These are phyloP conservation scores for Pardosa pseudoannulata DNA, from an alignment of 2,888 invertebrate genomes.

Conservation along the genomic window DNA sequence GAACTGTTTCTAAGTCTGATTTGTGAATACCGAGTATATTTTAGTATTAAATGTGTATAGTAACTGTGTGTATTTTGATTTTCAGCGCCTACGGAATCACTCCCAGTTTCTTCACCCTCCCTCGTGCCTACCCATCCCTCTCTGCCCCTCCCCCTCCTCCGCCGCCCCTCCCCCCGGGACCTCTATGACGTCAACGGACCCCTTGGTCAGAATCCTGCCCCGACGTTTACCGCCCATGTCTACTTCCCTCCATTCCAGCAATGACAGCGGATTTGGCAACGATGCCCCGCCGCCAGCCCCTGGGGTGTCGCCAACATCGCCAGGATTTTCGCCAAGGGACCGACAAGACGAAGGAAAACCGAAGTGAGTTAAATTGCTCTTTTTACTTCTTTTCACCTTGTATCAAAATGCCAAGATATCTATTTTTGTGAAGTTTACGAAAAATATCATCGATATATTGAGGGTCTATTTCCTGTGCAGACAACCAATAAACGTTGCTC, in stretches of 20 bases:
- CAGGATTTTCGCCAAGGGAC: constrained; percentile 59
- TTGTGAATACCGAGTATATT: too few species aligned
- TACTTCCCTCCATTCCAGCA: constrained; percentile 86
- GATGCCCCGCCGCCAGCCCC: constrained; percentile 79
- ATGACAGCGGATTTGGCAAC: constrained; percentile 94
- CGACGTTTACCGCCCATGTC: constrained; percentile 71
- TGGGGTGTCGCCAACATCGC: constrained; percentile 79
- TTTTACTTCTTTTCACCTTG: too few species aligned
- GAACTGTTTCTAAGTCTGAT: too few species aligned
- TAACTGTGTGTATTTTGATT: too few species aligned
- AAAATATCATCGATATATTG: too few species aligned
- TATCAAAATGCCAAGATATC: too few species aligned
- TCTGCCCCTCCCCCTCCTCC: constrained; percentile 74
- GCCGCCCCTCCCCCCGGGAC: constrained; percentile 68
- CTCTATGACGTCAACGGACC: constrained; percentile 59
- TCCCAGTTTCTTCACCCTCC: constrained; percentile 64
- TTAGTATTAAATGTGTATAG: too few species aligned
- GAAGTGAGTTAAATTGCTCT: constrained; percentile 42
- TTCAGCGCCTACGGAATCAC: constrained; percentile 57
- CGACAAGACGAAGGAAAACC: constrained; percentile 37
- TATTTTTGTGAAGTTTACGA: too few species aligned
- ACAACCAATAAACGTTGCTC: too few species aligned
- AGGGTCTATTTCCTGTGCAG: too few species aligned
- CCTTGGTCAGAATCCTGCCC: constrained; percentile 67
- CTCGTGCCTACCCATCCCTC: constrained; percentile 72